phyloP scores from a whole-genome alignment of 1,140 invertebrate species.

The Aricia agestis region DNA sequence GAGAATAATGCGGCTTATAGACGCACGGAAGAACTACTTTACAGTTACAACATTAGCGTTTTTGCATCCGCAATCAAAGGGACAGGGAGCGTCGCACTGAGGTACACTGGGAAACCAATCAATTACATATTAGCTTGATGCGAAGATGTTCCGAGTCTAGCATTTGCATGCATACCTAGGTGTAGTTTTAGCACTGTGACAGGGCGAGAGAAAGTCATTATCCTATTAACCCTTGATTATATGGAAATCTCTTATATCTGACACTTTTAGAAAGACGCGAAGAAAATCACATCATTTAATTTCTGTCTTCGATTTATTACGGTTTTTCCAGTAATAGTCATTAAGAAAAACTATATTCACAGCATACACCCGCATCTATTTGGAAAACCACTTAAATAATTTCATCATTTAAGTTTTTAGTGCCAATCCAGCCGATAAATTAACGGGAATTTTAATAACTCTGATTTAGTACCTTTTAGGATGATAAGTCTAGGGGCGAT shows the following conservation, averaged over 20 bases:
- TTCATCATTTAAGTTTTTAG: too few relatives aligned
- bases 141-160: slow-evolving; percentile 49
- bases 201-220: neutral
- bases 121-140: slow-evolving; percentile 74
- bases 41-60: slow-evolving; percentile 71
- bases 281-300: too few relatives aligned
- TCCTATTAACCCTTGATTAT: neutral
- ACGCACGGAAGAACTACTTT: slow-evolving; percentile 43
- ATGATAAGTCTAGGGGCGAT: neutral
- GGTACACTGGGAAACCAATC: slow-evolving; percentile 61
- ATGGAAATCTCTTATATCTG: neutral
- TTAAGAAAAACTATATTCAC: too few relatives aligned
- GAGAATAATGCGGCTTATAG: neutral
- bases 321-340: too few relatives aligned
- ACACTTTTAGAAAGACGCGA: too few relatives aligned
- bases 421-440: neutral
- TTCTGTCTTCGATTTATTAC: too few relatives aligned
- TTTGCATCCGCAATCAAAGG: slow-evolving; percentile 65
- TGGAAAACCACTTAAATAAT: too few relatives aligned
- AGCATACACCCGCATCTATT: too few relatives aligned
- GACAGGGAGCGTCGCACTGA: slow-evolving; percentile 49
- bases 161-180: slow-evolving; percentile 15
- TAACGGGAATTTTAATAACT: slow-evolving; percentile 1
- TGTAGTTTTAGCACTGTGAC: neutral
- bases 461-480: neutral